Conservation (phyloP, 2,113 vertebrate genomes). For the Macrotus californicus region DNA sequence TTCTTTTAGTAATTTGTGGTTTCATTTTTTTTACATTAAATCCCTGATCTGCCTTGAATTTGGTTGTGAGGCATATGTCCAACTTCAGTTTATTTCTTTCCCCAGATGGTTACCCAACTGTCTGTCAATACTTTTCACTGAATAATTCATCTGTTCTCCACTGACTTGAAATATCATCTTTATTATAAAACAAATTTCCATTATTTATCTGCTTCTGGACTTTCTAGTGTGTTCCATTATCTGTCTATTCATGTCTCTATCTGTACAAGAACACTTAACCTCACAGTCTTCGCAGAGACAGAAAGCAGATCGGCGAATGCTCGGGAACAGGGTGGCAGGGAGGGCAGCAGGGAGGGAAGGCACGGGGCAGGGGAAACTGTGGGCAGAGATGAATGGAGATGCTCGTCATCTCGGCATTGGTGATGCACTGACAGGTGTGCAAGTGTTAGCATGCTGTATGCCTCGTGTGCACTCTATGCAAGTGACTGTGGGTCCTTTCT, state of each 20-base stretch:
- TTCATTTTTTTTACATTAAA: not conserved
- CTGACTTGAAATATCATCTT: not conserved
- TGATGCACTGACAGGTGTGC: not conserved
- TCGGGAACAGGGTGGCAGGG: fast-evolving
- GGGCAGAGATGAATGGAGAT: not conserved
- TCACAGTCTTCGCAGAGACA: not conserved
- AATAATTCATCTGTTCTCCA: not conserved
- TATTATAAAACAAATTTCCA: not conserved
- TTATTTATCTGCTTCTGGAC: not conserved
- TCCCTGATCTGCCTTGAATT: not conserved
- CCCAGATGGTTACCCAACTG: not conserved
- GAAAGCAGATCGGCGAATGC: not conserved
- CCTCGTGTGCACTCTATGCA: not conserved
- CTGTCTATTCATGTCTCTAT: not conserved
- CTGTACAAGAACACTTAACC: not conserved
- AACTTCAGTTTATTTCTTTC: not conserved
- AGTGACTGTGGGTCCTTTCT: fast-evolving
- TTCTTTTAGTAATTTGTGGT: not conserved
- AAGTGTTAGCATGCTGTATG: fast-evolving
- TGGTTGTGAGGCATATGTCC: not conserved
- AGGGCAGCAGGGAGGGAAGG: no score
- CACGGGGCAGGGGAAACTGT: not conserved
- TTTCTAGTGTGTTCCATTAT: not conserved
- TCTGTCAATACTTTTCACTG: not conserved
- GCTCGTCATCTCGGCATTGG: not conserved